A percentile compares a stretch with the other conserved stretches of the same genome.
Conservation (phyloP, 2,888 invertebrate genomes). For the Macrophya alboannulata region DNA sequence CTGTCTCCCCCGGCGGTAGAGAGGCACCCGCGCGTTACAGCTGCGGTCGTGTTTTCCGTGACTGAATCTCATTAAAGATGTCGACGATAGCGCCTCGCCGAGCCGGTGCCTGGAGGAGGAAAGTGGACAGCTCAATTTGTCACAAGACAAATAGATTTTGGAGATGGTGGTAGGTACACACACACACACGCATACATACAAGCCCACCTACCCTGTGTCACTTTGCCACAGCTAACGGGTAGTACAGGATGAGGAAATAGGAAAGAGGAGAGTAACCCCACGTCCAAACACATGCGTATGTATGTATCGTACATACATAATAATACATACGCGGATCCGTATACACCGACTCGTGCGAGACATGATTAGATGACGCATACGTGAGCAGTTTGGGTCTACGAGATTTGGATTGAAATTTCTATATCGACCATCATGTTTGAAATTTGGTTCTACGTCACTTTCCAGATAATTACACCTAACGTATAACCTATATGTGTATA, state of each 20-base stretch:
- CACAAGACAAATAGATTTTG: slow-evolving; percentile 54
- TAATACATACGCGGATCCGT: not conserved
- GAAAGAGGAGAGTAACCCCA: not conserved
- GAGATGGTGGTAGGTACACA: slow-evolving; percentile 11
- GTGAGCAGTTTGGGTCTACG: not conserved
- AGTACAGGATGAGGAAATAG: not conserved
- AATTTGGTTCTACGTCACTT: not conserved
- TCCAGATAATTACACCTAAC: not conserved
- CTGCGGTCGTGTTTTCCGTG: slow-evolving; percentile 53
- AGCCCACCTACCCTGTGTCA: slow-evolving; percentile 5
- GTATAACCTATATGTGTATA: no score
- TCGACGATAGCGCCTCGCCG: slow-evolving; percentile 45
- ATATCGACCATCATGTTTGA: not conserved
- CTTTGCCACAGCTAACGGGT: not conserved
- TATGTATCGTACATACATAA: no score
- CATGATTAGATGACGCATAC: slow-evolving; percentile 22
- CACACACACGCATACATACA: not conserved
- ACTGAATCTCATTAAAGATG: slow-evolving; percentile 56
- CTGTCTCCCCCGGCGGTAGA: not conserved
- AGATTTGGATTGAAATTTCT: not conserved
- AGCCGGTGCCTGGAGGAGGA: slow-evolving; percentile 41
- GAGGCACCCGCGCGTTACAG: slow-evolving; percentile 33
- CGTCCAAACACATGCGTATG: not conserved
- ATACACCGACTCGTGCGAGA: not conserved
- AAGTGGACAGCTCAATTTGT: slow-evolving; percentile 56